Evolutionary conservation across 2,113 vertebrate species (phyloP).

Genomic region (Odobenus rosmarus): DNA sequence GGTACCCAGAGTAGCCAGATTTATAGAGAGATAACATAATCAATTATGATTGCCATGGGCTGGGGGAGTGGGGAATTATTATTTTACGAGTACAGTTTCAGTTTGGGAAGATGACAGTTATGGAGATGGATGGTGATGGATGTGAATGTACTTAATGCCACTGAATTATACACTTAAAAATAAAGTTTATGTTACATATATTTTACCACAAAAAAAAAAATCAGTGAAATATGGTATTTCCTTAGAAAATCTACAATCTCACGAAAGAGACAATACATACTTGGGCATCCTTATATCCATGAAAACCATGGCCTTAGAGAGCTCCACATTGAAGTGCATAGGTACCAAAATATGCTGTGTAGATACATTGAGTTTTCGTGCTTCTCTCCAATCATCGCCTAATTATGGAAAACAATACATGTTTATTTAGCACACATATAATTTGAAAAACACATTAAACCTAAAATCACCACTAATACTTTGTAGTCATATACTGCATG

Average conservation of each 20-base stretch:
- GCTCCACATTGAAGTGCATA: conserved; percentile 93
- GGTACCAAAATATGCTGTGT: conserved; percentile 95
- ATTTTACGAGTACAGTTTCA: background rate
- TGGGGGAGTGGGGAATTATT: background rate
- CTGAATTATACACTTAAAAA: background rate
- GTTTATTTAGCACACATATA: background rate
- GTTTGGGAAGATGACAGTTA: background rate
- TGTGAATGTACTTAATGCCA: background rate
- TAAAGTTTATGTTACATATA: background rate
- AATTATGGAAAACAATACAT: conserved; percentile 49
- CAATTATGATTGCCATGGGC: background rate
- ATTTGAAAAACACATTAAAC: conserved; percentile 6
- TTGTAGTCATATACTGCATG: background rate
- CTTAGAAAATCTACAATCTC: conserved; percentile 48
- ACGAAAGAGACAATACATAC: conserved; percentile 82
- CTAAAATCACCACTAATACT: conserved; percentile 21
- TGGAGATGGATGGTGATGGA: background rate
- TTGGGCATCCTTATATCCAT: conserved; percentile 97
- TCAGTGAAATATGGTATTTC: background rate
- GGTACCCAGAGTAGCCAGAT: background rate
- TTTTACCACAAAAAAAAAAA: background rate
- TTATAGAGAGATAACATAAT: background rate
- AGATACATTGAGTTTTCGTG: conserved; percentile 91
- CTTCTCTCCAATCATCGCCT: conserved; percentile 96
- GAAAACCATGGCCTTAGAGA: conserved; percentile 96